Evolutionary conservation across 2,113 vertebrate genomes (phyloP).

Genomic region (Forbesichthys agassizii): DNA sequence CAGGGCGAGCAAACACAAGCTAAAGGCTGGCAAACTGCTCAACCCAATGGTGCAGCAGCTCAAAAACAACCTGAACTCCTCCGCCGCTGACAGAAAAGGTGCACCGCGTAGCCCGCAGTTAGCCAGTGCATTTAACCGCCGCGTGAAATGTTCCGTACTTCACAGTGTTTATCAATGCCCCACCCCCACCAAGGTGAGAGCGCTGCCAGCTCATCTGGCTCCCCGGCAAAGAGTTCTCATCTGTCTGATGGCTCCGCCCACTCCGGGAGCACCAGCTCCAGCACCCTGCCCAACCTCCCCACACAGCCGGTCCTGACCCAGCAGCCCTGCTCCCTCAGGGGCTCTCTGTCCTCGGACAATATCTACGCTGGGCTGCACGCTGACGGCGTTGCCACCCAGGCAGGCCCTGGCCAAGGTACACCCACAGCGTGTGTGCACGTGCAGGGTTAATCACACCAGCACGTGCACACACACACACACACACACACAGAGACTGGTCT

Average conservation of each 20-base stretch:
- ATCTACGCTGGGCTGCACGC: slow-evolving; percentile 86
- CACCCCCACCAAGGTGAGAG: slow-evolving; percentile 64
- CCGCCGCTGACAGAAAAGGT: slow-evolving; percentile 56
- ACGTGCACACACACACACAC: neutral
- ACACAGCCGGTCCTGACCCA: slow-evolving; percentile 89
- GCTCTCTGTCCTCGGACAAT: slow-evolving; percentile 92
- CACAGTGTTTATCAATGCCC: too few relatives aligned
- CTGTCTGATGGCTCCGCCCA: slow-evolving; percentile 62
- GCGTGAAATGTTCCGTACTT: too few relatives aligned
- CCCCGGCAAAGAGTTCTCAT: slow-evolving; percentile 71
- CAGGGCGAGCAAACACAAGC: slow-evolving; percentile 90
- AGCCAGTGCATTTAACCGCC: too few relatives aligned
- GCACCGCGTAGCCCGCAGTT: neutral
- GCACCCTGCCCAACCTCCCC: slow-evolving; percentile 37
- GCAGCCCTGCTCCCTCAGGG: slow-evolving; percentile 96
- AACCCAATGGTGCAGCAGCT: slow-evolving; percentile 92
- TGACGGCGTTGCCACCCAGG: slow-evolving; percentile 72
- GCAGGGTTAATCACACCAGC: neutral
- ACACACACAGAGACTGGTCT: too few relatives aligned
- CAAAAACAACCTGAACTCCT: slow-evolving; percentile 66
- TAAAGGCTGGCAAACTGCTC: slow-evolving; percentile 91
- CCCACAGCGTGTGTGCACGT: neutral
- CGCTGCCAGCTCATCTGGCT: slow-evolving; percentile 69
- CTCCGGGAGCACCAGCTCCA: slow-evolving; percentile 55
- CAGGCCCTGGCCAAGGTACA: slow-evolving; percentile 71